These are phyloP conservation scores for Cydia strobilella DNA, from an alignment of 1,140 invertebrate species.

Conservation along the genomic window DNA sequence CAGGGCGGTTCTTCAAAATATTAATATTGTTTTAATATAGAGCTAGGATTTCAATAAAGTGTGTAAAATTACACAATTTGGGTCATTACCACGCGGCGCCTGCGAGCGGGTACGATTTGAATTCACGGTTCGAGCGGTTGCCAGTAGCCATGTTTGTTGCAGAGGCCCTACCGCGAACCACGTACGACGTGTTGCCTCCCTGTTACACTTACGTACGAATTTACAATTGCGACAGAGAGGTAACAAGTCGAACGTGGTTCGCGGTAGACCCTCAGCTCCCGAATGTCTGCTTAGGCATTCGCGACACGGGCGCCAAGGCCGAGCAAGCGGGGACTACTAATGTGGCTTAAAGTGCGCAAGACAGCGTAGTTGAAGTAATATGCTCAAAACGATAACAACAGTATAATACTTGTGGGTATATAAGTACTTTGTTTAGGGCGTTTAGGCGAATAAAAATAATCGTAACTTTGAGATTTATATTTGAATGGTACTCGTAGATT, in stretches of 20 bases:
- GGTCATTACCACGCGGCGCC: constrained; percentile 60
- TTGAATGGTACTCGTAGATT: too few relatives aligned
- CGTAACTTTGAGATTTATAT: too few relatives aligned
- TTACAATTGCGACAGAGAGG: too few relatives aligned
- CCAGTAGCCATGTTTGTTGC: constrained; percentile 34
- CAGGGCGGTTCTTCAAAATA: not conserved
- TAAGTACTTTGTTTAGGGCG: not conserved
- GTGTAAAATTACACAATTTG: constrained; percentile 58
- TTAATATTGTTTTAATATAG: not conserved
- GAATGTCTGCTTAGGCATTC: constrained; percentile 65
- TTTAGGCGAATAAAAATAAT: too few relatives aligned
- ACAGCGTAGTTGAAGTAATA: not conserved
- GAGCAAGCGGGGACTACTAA: constrained; percentile 51
- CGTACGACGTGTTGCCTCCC: too few relatives aligned
- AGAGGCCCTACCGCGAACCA: too few relatives aligned
- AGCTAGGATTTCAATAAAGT: not conserved
- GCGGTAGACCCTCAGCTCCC: constrained; percentile 37
- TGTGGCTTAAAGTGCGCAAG: constrained; percentile 13
- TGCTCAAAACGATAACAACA: not conserved
- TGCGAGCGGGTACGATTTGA: constrained; percentile 31
- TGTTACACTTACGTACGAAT: too few relatives aligned
- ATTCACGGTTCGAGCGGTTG: constrained; percentile 17
- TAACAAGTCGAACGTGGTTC: too few relatives aligned
- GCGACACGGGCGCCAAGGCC: constrained; percentile 51
- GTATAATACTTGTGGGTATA: not conserved